phyloP scores from a whole-genome alignment of 2,888 invertebrate genomes.

The Dugesia japonica region DNA sequence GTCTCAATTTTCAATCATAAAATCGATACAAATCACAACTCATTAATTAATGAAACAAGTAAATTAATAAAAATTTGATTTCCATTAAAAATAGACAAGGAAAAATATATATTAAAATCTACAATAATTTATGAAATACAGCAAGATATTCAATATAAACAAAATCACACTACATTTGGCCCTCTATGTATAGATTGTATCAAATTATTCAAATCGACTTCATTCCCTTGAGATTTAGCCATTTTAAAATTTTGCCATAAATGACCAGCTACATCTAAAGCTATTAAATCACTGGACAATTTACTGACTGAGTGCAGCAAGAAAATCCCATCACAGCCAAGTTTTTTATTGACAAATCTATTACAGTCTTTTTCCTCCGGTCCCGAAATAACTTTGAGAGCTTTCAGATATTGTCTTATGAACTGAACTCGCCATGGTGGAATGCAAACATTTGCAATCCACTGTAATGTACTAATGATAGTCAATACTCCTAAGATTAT shows the following conservation, averaged over 20 bases:
- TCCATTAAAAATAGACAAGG: background rate
- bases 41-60: background rate
- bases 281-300: conserved; percentile 39
- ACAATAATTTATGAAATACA: background rate
- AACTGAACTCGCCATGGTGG: conserved; percentile 41
- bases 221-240: conserved; percentile 36
- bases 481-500: conserved; percentile 42
- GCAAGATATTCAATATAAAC: background rate
- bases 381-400: conserved; percentile 47
- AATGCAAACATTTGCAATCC: conserved; percentile 40
- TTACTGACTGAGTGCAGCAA: conserved; percentile 40
- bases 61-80: background rate
- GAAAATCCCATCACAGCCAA: conserved; percentile 46
- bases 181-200: conserved; percentile 34
- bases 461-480: conserved; percentile 40
- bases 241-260: conserved; percentile 39
- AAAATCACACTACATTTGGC: conserved; percentile 29
- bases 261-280: conserved; percentile 38
- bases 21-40: background rate
- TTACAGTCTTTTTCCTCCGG: conserved; percentile 44
- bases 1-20: too few relatives aligned
- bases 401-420: conserved; percentile 48
- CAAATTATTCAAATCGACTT: conserved; percentile 34
- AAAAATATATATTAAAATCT: conserved; percentile 6
- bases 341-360: conserved; percentile 43